Evolutionary conservation across 2,888 invertebrate genomes (phyloP), one percentile per base, ranked within the genome.

Genomic region (Lasioglossum calceatum): DNA sequence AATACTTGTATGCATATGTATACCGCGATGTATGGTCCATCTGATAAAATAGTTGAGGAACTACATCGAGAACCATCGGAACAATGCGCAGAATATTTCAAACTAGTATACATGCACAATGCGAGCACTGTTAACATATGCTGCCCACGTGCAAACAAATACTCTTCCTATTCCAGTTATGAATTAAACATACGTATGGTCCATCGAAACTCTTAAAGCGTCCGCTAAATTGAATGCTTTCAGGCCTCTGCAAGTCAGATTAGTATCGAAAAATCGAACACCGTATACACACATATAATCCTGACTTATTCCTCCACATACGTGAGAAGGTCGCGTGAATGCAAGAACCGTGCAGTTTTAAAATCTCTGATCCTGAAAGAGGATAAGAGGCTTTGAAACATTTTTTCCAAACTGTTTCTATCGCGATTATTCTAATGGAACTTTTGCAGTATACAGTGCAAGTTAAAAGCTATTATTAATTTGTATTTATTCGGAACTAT

Each of bases 221-320:
- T 27, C 72, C 36, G 44, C 54, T 64, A 73, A 82, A 82, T 85
- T 85, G 83, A 85, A 84, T 75, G 83, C 70, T 75, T 42, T 75
- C 75, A 50, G 74, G 39, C 75, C 78, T 84, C 84, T 84, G 84
- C 84, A 84, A 84, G 75, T 84, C 85, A 84, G 78, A 84, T 84
- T 67, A 85, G 84, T 72, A 78, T 85, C 75, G 70, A 84, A 85
- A 71, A 71, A 84, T 74, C 71, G 78, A 75, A 79, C 58, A 19
- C n/a, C 14, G 39, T 50, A 71, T 64, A 12, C 44, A 44, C 14
- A 54, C 44, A 44, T 44, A 54, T n/a, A 74, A 77, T 84, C 75
- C 10, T 39, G 14, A 72, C 39, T 50, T 77, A 19, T 70, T 27
- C 44, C 44, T 81, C 16, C 61, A 16, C 47, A 16, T 16, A 23